Percentiles rank a stretch among this genome's conserved stretches.
Evolutionary conservation across 2,113 vertebrate genomes (phyloP).

Genomic region (Hassar affinis): DNA sequence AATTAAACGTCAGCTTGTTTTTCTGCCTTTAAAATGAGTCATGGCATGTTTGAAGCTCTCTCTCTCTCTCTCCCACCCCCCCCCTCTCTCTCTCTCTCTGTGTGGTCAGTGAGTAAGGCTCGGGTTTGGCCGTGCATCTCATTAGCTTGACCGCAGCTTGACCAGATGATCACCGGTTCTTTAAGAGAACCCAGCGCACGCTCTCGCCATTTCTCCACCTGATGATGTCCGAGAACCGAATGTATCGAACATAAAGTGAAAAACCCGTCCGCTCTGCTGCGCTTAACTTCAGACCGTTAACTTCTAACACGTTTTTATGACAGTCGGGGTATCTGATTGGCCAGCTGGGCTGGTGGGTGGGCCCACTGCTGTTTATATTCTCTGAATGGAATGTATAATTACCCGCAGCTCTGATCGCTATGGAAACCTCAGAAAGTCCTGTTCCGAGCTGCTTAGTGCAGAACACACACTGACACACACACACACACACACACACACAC

Average conservation of each 20-base stretch:
- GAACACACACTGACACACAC: constrained; percentile 41
- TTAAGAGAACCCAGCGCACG: background rate
- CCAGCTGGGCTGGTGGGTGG: constrained; percentile 6
- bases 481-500: constrained; percentile 41
- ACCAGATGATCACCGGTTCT: background rate
- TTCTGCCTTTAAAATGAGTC: constrained; percentile 70
- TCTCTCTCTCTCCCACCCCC: constrained; percentile 12
- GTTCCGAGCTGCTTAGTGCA: constrained; percentile 16
- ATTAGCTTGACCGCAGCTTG: constrained; percentile 60
- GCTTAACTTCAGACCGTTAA: background rate
- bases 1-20: constrained; percentile 56
- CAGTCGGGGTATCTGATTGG: constrained; percentile 29
- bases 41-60: constrained; percentile 60
- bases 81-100: background rate
- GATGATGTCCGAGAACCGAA: background rate
- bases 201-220: background rate
- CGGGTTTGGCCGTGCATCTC: constrained; percentile 59
- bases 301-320: background rate
- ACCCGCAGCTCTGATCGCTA: constrained; percentile 36
- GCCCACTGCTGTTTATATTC: constrained; percentile 34
- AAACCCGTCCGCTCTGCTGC: no score
- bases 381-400: constrained; percentile 48
- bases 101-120: constrained; percentile 64
- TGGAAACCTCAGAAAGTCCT: constrained; percentile 46
- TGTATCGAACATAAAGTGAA: no score